Evolutionary conservation across 2,113 vertebrate species (phyloP), one percentile per base, ranked within the genome.

Genomic region (Saccopteryx bilineata): DNA sequence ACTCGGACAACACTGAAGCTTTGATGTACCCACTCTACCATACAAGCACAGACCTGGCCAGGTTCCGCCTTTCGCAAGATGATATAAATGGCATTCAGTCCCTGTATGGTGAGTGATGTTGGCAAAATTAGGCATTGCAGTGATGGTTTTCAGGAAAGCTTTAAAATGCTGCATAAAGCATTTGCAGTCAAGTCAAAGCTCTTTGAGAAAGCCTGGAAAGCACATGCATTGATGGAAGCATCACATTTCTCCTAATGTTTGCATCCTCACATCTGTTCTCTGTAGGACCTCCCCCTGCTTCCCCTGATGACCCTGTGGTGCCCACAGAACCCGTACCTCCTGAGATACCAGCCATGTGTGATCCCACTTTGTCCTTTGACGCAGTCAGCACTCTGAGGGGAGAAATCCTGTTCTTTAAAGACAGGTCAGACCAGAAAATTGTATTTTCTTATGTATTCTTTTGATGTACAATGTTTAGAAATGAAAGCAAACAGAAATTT

Each of bases 391-490:
- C 96, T n/a, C 97, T 99, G 74, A 89, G 97, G 58, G 99, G 99
- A 98, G 99, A 99, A 96, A 98, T 97, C 48, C 66, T 99, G 54
- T 99, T 99, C 97, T 99, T 99, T 96, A 99, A 99, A 97, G 98
- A 98, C 97, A 80, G 97, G 99, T 99, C 98, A 96, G 96, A 56
- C 15, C 9, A 7, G 15, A 92, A 76, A n/a, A 48, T 52, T 52
- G 0, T 58, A 28, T 23, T 91, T 81, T 48, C 13, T 48, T 87
- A 7, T 50, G 17, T 87, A 19, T 23, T 56, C 33, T 89, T 80
- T 58, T 48, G 4, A 65, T 24, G 5, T 63, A 12, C 39, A 54
- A 10, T 46, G 46, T 31, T 92, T 60, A 79, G 23, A 89, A 78
- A 88, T 31, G 31, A 93, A 75, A 88, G 69, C 23, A 82, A 79